Base-by-base conservation (phyloP, 2,113 vertebrate genomes). In the Oriolus oriolus region DNA sequence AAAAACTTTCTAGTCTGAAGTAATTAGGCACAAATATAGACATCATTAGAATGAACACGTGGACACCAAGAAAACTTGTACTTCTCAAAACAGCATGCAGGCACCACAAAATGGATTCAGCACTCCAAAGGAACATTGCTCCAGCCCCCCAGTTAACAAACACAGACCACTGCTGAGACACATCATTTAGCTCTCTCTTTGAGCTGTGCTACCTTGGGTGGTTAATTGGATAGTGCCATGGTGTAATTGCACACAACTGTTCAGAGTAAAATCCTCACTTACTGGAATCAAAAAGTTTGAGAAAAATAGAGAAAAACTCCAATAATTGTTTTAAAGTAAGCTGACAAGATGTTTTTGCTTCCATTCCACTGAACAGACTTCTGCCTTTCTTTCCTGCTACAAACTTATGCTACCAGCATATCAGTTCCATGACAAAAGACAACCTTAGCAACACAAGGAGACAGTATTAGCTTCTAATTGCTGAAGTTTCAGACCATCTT, bases 141-240 rank as follows among this genome's bases (percentile, higher is more conserved):
- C 9, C 30, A 88, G 85, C 33, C 33, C 75, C 86, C 59, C 63
- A 23, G 50, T 88, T 92, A 52, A 61, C 22, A 57, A 77, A 65
- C 35, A 59, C 0, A 0, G 52, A 31, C 14, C 57, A 41, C 85
- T 81, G 88, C 92, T 74, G 92, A 44, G 90, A 88, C 5, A 23
- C 19, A 69, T 24, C 63, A 63, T 88, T 80, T 74, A 74, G 59
- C 64, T 73, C 54, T 74, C 70, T 57, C 69, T 90, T 6, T 53
- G 64, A 92, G 60, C 83, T 74, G 30, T 31, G 76, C 68, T 94
- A 11, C 95, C 84, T 95, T 84, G 57, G 92, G 93, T 92, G 71
- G 75, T 88, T 92, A 97, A 94, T 86, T 94, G 92, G 71, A 83
- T 77, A 74, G 76, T 70, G 54, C 71, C 79, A 54, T 9, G 26